Evolutionary conservation across 2,888 invertebrate genomes (phyloP), one percentile per base, ranked within the genome.

Genomic region (Chrysomela aeneicollis): DNA sequence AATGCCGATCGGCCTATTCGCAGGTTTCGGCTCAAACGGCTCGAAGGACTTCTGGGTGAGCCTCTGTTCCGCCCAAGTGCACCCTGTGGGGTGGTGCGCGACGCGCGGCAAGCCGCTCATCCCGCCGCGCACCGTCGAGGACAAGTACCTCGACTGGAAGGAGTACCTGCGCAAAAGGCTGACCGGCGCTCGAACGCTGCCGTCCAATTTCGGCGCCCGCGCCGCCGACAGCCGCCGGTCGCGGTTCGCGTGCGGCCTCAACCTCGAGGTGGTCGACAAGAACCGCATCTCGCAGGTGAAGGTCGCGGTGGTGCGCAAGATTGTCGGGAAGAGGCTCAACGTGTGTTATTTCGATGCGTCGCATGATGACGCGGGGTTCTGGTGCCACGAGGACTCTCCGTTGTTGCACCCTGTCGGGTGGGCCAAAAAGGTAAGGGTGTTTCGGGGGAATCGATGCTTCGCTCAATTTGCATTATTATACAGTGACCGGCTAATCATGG

Each of bases 81-180:
- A 97, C 83, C 95, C 96, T 15, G 97, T 98, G 3, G 98, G 98
- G 5, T 98, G 98, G 97, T 97, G 97, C 84, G 97, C 97, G 2
- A 94, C 95, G 0, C 89, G 96, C 66, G 96, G 96, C 30, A 96
- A 97, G 81, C 97, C 97, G 1, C 85, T 98, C 8, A 97, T 97
- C 81, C 97, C 98, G 17, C 98, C 98, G 10, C 90, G 91, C 81
- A 92, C 91, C 62, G 96, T 98, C 77, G 94, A 95, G 81, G 91
- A 94, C 79, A 97, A 96, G 84, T 95, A 95, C 82, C 88, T 89
- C 69, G 97, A 98, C 85, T 98, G 98, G 98, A 96, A 97, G 81
- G 94, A 94, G 83, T 97, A 96, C 82, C 85, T 98, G 67, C 92
- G 96, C 71, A 92, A 93, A 79, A 88, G 95, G 71, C 85, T 98